Percentiles rank a stretch among this genome's conserved stretches.
phyloP scores from a whole-genome alignment of 2,797 vertebrate species.

The Petrocephalus sullivani region DNA sequence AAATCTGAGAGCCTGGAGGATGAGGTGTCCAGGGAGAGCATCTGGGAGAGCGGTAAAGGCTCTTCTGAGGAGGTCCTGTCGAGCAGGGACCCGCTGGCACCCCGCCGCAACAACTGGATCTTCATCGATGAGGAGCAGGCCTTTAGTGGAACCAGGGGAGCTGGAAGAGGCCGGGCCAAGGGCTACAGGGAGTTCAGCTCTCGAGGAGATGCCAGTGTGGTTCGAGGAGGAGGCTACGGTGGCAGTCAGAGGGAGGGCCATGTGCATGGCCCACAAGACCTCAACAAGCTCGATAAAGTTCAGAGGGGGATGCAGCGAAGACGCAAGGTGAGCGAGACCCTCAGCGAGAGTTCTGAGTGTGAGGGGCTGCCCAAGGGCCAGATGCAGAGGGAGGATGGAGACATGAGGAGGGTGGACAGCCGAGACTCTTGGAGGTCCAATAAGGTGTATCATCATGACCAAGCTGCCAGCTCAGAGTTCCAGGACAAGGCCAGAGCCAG shows the following conservation, averaged over 20 bases:
- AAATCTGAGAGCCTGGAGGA: conserved; percentile 51
- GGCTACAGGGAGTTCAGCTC: conserved; percentile 86
- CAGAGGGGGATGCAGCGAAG: conserved; percentile 78
- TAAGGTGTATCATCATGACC: conserved; percentile 81
- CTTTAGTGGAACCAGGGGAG: conserved; percentile 75
- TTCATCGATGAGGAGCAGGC: conserved; percentile 97
- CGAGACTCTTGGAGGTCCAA: conserved; percentile 90
- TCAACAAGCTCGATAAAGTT: conserved; percentile 75
- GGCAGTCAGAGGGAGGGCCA: conserved; percentile 61
- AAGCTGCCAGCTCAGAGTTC: conserved; percentile 52
- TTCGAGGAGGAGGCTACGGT: conserved; percentile 55
- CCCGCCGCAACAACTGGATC: conserved; percentile 92
- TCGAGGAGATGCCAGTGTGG: conserved; percentile 59
- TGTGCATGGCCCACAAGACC: conserved; percentile 73
- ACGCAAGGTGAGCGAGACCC: conserved; percentile 86
- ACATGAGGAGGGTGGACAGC: conserved; percentile 67
- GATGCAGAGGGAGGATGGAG: conserved; percentile 79
- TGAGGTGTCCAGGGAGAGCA: conserved; percentile 63
- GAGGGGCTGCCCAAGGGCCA: conserved; percentile 95
- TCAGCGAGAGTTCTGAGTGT: conserved; percentile 90
- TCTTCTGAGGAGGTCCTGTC: conserved; percentile 69
- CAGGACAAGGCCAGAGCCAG: conserved; percentile 66
- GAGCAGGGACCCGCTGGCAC: conserved; percentile 60
- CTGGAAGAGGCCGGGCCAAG: conserved; percentile 71
- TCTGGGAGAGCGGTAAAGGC: conserved; percentile 64